phyloP scores from a whole-genome alignment of 2,797 vertebrate genomes.

The Siniperca undulata region DNA sequence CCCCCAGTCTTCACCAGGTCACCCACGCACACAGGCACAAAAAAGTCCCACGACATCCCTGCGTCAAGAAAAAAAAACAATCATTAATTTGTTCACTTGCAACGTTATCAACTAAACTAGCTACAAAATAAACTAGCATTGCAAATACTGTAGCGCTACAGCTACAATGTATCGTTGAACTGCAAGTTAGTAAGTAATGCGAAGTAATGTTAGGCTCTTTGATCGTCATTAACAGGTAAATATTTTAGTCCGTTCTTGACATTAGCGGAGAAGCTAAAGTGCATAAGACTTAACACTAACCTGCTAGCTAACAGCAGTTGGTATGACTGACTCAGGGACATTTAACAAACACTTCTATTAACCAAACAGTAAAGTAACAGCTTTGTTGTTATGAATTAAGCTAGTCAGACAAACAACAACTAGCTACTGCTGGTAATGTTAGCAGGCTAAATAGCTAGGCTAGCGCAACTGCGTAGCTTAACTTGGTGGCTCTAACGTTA shows the following conservation, averaged over 20 bases:
- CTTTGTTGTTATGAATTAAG: constrained; percentile 5
- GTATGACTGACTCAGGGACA: rapidly evolving
- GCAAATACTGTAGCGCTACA: not conserved
- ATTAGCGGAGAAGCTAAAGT: not conserved
- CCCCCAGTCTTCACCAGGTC: constrained; percentile 90
- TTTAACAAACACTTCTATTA: rapidly evolving
- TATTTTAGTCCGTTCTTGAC: not conserved
- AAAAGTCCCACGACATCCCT: constrained; percentile 91
- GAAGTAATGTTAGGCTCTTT: not conserved
- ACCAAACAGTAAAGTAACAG: not conserved
- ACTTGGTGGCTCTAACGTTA: not conserved
- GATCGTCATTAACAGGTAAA: too few species aligned
- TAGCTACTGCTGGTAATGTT: constrained; percentile 1
- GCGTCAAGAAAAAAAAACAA: not conserved
- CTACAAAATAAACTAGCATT: not conserved
- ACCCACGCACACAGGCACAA: constrained; percentile 85
- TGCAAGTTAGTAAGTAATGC: too few species aligned
- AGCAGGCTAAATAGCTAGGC: constrained; percentile 40
- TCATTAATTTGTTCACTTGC: not conserved
- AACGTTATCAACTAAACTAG: not conserved
- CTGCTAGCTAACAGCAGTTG: not conserved
- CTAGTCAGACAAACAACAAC: not conserved
- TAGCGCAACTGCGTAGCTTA: not conserved
- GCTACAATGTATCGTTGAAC: too few species aligned
- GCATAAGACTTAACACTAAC: not conserved